These are phyloP conservation scores for Coenobita brevimanus DNA, from an alignment of 1,140 invertebrate species.

Conservation along the genomic window DNA sequence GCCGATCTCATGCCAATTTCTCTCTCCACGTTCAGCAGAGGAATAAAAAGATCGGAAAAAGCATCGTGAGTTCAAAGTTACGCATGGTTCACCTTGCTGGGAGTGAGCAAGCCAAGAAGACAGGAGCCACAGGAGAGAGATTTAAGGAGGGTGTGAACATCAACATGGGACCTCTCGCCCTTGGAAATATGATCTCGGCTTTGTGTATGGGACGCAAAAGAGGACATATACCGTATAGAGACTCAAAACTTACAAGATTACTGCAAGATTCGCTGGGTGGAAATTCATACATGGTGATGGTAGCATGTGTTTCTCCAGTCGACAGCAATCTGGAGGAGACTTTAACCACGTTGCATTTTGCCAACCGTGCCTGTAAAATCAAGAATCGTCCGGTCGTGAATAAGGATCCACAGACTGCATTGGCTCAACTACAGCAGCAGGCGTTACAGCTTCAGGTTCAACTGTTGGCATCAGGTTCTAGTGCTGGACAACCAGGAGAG, in stretches of 20 bases:
- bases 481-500: not conserved
- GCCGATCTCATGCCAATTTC: not conserved
- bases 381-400: constrained; percentile 95
- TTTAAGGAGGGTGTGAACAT: constrained; percentile 95
- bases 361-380: constrained; percentile 90
- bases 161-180: constrained; percentile 89
- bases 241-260: constrained; percentile 91
- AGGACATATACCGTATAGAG: constrained; percentile 84
- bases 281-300: constrained; percentile 94
- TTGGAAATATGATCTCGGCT: constrained; percentile 95
- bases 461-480: not conserved
- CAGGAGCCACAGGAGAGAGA: constrained; percentile 89
- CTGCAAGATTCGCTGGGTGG: constrained; percentile 93
- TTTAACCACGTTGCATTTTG: constrained; percentile 90
- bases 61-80: constrained; percentile 84
- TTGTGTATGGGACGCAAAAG: constrained; percentile 83
- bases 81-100: constrained; percentile 94
- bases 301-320: constrained; percentile 93
- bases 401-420: constrained; percentile 78
- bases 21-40: not conserved
- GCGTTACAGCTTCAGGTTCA: not conserved
- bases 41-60: constrained; percentile 71
- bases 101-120: constrained; percentile 93
- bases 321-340: constrained; percentile 92
- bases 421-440: not conserved